Evolutionary conservation across 2,797 vertebrate genomes (phyloP), one percentile per base, ranked within the genome.

Genomic region (Myotis daubentonii): DNA sequence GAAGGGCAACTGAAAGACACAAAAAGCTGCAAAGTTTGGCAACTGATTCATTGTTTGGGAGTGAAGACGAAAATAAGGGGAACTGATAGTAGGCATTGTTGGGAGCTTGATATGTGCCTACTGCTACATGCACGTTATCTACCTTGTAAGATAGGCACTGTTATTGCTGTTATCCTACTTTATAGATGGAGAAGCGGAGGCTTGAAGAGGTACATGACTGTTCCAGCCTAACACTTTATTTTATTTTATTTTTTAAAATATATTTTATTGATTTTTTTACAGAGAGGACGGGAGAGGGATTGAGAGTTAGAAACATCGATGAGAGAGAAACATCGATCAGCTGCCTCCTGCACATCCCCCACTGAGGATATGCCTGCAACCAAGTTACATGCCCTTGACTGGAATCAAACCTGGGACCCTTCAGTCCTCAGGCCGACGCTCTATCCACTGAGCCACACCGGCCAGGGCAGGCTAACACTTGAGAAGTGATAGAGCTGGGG

Each of bases 31-130:
- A 25, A 10, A 49, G 53, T 30, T 62, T n/a, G 65, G 65, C 4
- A 15, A 49, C 19, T 4, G 51, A 86, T 38, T 91, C 60, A 44
- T 47, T 86, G 51, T 33, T n/a, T 65, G 76, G 83, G n/a, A 55
- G 15, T 94, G 8, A 66, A 90, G 75, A 87, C 19, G 60, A 80
- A 95, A 95, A 72, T 25, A 55, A 87, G 66, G 38, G 44, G 28
- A 55, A 79, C 53, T 88, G 53, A n/a, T 17, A 70, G 25, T 4
- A 47, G 23, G 9, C 44, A 33, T n/a, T 86, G 28, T 2, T 66
- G 36, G 1, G 17, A 65, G 36, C 13, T 74, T 85, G 36, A 8
- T n/a, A 33, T 17, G 13, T 41, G 23, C 15, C 10, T 15, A 2
- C 8, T n/a, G 33, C 51, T 44, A 33, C 1, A 7, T 12, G 38